Evolutionary conservation across 2,888 invertebrate genomes (phyloP), one percentile per base, ranked within the genome.

Genomic region (Merodon equestris): DNA sequence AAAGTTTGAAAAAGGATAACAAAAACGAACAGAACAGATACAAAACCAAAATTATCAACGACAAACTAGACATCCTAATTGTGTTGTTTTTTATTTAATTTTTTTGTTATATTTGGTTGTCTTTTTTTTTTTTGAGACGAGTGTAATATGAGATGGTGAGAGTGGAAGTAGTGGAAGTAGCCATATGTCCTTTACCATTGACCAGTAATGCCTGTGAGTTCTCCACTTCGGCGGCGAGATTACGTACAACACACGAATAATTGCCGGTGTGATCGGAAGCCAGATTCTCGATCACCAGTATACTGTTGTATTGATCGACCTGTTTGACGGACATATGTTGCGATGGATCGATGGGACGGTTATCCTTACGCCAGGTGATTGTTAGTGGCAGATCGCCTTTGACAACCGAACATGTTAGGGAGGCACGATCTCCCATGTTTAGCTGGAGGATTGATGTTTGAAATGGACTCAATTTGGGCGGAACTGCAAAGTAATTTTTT

Each of bases 301-400:
- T 93, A 90, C 93, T 93, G 91, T 93, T 94, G 90, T 92, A 94
- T 87, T 92, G 92, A 89, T 94, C 93, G 89, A 94, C 93, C 90
- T 92, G 93, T 84, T 92, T 93, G 84, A 94, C 91, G 83, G 92
- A 91, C 89, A 93, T 91, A 83, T 92, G 91, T 81, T 91, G 91
- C 40, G 91, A 91, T 34, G 91, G 91, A 83, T 92, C 92, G 87
- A 93, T 90, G 73, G 91, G 90, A 17, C 92, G 91, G 83, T 91
- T 93, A 86, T 95, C 94, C 90, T 94, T 95, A 83, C 92, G 92
- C 95, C 95, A 95, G 45, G 91, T 90, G 83, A 95, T 93, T 79
- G 92, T 92, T 83, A 95, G 89, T 42, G 95, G 95, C 82, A 93
- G 90, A 88, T 95, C 95, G 61, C 95, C 94, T 86, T 93, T 92